A percentile compares a stretch with the other conserved stretches of the same genome.
Conservation (phyloP, 2,797 vertebrate species). For the Pseudomugil tenellus region DNA sequence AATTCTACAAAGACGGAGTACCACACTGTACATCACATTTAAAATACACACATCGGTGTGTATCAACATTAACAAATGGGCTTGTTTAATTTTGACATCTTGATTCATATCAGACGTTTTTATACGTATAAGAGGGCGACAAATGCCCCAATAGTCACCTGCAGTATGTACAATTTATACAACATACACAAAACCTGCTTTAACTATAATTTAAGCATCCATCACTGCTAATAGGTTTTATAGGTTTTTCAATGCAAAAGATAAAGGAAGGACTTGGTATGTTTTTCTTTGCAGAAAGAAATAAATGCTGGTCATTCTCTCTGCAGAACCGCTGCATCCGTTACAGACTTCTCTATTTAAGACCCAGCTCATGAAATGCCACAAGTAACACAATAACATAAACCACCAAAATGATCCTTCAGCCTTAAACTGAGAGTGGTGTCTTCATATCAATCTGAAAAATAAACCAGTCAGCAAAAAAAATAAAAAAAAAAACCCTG, state of each 20-base stretch:
- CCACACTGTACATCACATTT: slow-evolving; percentile 18
- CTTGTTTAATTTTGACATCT: slow-evolving; percentile 38
- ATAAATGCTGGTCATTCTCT: neutral
- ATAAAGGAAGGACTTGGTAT: neutral
- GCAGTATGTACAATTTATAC: slow-evolving; percentile 77
- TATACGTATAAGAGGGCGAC: slow-evolving; percentile 4
- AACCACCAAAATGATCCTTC: neutral
- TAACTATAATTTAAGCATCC: slow-evolving; percentile 25
- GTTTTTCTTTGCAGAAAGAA: slow-evolving; percentile 12
- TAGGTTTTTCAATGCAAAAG: neutral
- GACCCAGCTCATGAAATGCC: slow-evolving; percentile 26
- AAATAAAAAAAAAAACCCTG: neutral
- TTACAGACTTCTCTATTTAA: slow-evolving; percentile 17
- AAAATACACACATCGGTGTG: slow-evolving; percentile 23
- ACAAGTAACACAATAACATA: slow-evolving; percentile 26
- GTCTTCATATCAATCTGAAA: slow-evolving; percentile 15
- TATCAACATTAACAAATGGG: slow-evolving; percentile 24
- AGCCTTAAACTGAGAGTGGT: neutral
- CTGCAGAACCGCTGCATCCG: neutral
- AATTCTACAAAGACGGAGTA: slow-evolving; percentile 11
- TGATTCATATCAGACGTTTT: slow-evolving; percentile 6
- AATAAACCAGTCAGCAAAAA: neutral
- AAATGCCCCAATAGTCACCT: slow-evolving; percentile 16
- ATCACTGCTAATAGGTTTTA: neutral
- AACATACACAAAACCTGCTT: slow-evolving; percentile 43